Evolutionary conservation across 1,140 invertebrate genomes (phyloP), one percentile per base, ranked within the genome.

Genomic region (Drosophila azteca): DNA sequence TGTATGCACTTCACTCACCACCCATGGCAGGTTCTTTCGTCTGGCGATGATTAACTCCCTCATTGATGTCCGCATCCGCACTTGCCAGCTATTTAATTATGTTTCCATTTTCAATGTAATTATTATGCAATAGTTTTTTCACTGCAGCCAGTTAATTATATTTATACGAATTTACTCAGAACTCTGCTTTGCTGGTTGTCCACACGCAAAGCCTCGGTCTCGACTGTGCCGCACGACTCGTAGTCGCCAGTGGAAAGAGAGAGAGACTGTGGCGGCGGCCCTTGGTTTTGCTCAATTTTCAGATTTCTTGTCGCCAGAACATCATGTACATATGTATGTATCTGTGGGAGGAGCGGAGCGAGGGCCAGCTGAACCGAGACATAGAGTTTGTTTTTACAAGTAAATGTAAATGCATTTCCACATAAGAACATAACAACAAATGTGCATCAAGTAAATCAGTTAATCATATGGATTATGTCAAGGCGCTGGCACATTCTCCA

Each of bases 271-370:
- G 17, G 17, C 17, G 17, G 17, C 17, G 52, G 65, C 45, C 70
- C 52, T 49, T 49, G 61, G 60, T 73, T 75, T 13, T 22, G 24
- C 54, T 85, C 64, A 77, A 67, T 64, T 81, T 39, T 65, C 61
- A 70, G 81, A 81, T 85, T 85, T 87, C 51, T 78, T 77, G 62
- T 52, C 44, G 54, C 63, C 61, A 63, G 41, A 49, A 41, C 55
- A 49, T 53, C 17, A 53, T 49, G 44, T n/a, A n/a, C n/a, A n/a
- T n/a, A n/a, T n/a, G n/a, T n/a, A n/a, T n/a, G n/a, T 35, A 57
- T 55, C 74, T 75, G 51, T 65, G 60, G 6, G 60, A 71, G 77
- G 82, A 20, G 52, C 61, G 81, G 48, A 69, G 15, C 62, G 29
- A 2, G 54, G 44, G n/a, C 45, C 13, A 22, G n/a, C 6, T 5